Conservation (phyloP, 2,888 invertebrate genomes). For the Sturmia bella region DNA sequence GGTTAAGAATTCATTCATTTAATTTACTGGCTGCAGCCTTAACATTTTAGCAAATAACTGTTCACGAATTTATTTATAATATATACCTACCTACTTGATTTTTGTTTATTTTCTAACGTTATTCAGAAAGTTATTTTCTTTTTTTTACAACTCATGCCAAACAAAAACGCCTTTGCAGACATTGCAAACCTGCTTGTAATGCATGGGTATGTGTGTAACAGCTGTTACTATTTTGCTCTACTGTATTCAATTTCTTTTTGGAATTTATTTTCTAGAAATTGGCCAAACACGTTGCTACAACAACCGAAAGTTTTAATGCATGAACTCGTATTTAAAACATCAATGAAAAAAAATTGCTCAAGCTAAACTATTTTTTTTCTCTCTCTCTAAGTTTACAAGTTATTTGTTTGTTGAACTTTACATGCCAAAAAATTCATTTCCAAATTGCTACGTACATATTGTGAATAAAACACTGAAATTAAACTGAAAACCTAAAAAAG, state of each 20-base stretch:
- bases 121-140: too few relatives aligned
- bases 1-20: constrained; percentile 12
- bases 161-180: constrained; percentile 68
- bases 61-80: constrained; percentile 38
- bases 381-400: neutral
- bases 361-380: constrained; percentile 9
- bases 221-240: constrained; percentile 8
- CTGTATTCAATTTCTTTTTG: constrained; percentile 29
- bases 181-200: constrained; percentile 54
- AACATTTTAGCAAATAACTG: too few relatives aligned
- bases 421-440: constrained; percentile 1
- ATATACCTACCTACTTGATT: neutral
- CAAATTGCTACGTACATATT: too few relatives aligned
- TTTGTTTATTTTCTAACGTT: constrained; percentile 1
- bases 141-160: constrained; percentile 31
- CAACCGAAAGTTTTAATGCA: constrained; percentile 47
- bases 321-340: constrained; percentile 36
- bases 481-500: too few relatives aligned
- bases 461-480: too few relatives aligned
- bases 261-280: constrained; percentile 67
- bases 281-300: constrained; percentile 72
- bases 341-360: neutral
- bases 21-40: neutral
- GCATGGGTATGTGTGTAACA: constrained; percentile 52
- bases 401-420: constrained; percentile 29